Base-by-base conservation (phyloP, 2,797 vertebrate species). In the Anabacerthia variegaticeps region DNA sequence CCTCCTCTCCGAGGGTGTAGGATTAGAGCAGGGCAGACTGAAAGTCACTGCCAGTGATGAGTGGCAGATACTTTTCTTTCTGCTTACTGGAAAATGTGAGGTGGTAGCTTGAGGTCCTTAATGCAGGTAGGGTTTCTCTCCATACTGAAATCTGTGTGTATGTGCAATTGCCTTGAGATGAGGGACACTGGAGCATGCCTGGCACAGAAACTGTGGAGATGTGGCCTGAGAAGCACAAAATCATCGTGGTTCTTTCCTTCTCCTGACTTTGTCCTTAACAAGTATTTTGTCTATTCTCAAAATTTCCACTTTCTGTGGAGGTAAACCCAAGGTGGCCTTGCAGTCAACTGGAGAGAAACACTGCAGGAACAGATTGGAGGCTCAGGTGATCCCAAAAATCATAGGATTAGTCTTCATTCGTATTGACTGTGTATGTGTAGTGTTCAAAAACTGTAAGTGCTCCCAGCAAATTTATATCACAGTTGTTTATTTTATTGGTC, bases 401-500 rank as follows among this genome's bases (percentile, higher is more conserved):
- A 7, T 2, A 8, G 41, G 26, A 48, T 62, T 71, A 22, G 26
- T 49, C 14, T 71, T 68, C 16, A 41, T 58, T 91, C 0, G 0
- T 23, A 8, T 6, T 36, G 36, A 14, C 26, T 78, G 30, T 30
- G 5, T 22, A 3, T 4, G 5, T 49, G 16, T 36, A 36, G 16
- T 9, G 5, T 43, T 94, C 59, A 85, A 74, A 71, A 83, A 55
- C 73, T 3, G 1, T 17, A 52, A 85, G 12, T 10, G 4, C 21
- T 88, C 8, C 15, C 27, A 51, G n/a, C 6, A 85, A 52, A 36
- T 78, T 67, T 43, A 3, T 74, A 30, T 52, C 19, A 18, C n/a
- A 39, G 23, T 10, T 63, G 11, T 37, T 93, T 59, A 30, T 66
- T 78, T 89, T 46, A 32, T 19, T 48, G 46, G 21, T 49, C 20